These are phyloP conservation scores for Himantopus leucocephalus DNA, from an alignment of 2,113 vertebrate species.

Conservation along the genomic window DNA sequence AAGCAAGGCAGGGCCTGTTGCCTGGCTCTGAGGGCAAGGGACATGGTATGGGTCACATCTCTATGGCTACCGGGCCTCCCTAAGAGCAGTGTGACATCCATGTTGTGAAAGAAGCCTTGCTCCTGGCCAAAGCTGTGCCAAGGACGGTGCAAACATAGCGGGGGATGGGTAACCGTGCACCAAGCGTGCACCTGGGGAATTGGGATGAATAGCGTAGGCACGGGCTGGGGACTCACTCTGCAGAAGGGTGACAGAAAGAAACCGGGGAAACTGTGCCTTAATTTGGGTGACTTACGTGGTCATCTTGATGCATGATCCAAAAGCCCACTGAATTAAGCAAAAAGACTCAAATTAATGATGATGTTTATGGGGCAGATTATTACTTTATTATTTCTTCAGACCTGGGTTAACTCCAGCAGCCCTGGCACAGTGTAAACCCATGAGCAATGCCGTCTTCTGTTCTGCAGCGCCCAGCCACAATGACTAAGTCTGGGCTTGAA, in stretches of 20 bases:
- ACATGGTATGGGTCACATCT: rapidly evolving
- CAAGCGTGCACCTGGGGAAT: background rate
- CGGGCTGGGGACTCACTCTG: background rate
- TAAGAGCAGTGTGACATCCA: background rate
- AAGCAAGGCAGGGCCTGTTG: background rate
- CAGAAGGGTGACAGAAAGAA: background rate
- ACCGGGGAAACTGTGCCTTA: background rate
- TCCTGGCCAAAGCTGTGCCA: background rate
- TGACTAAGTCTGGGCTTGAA: background rate
- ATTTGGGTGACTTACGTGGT: background rate
- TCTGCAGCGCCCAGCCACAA: background rate
- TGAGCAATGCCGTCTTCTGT: background rate
- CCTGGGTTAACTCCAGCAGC: background rate
- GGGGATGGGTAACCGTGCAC: background rate
- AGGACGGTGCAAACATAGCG: rapidly evolving
- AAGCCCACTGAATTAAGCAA: background rate
- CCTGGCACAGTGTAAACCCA: background rate
- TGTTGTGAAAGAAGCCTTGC: background rate
- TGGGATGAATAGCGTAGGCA: background rate
- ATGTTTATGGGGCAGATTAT: background rate
- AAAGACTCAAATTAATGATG: background rate
- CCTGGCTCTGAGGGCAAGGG: background rate
- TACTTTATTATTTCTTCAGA: background rate
- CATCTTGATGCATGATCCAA: background rate
- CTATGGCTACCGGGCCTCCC: background rate